Evolutionary conservation across 2,797 vertebrate genomes (phyloP), one percentile per base, ranked within the genome.

Genomic region (Silurus aristotelis): DNA sequence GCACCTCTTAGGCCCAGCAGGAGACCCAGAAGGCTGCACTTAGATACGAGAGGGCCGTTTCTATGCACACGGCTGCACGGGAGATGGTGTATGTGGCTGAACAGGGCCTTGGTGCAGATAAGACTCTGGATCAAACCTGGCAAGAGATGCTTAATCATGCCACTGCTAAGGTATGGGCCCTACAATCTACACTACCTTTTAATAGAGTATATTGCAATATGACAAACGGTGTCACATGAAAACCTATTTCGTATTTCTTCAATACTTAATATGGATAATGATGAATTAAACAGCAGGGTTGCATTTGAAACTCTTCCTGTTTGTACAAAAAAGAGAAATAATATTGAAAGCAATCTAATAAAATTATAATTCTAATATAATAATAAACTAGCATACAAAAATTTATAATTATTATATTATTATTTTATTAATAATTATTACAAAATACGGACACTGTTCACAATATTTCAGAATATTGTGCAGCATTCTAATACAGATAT

Each of bases 71-170:
- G 0, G 97, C 97, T 0, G 97, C 97, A 48, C 93, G 97, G 8
- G 97, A 98, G 90, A 98, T 98, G 97, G 97, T 98, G 19, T 97
- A 96, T 0, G 97, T 98, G 89, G 97, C 97, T 0, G 97, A 98
- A 88, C 97, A 98, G 88, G 97, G 97, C 0, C 95, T 98, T 13
- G 89, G 96, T 90, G 96, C 96, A 0, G 96, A 96, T 89, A 95
- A 94, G 83, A 97, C 96, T 0, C 90, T 98, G 90, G 97, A 98
- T 87, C 96, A 97, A 43, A 97, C 97, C 0, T 98, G 97, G 97
- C 97, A 98, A 89, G 97, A 98, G 92, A 97, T 97, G 97, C 96
- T 98, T 56, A 98, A 98, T 92, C 97, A 98, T 0, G 97, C 97
- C 22, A 98, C 97, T 0, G 91, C 95, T 78, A 98, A 97, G 93